Conservation (phyloP, 1,140 invertebrate genomes). For the Lamellibrachia luymesi region DNA sequence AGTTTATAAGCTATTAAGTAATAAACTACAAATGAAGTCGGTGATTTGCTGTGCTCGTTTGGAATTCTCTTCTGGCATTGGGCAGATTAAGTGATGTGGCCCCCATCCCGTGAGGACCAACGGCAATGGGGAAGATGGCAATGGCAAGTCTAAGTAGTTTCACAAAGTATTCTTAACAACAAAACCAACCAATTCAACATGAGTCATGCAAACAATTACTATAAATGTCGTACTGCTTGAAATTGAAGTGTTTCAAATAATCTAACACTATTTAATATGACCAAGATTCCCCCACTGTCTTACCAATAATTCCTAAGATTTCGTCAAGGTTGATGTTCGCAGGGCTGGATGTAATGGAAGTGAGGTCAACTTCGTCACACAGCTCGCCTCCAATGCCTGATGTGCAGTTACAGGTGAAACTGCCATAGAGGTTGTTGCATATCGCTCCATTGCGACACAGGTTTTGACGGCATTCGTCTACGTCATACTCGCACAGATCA, state of each 20-base stretch:
- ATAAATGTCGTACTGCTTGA: neutral
- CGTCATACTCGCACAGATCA: constrained; percentile 41
- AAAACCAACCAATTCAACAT: neutral
- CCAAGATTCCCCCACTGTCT: constrained; percentile 10
- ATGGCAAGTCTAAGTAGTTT: too few relatives aligned
- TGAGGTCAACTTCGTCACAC: constrained; percentile 46
- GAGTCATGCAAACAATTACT: neutral
- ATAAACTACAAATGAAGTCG: too few relatives aligned
- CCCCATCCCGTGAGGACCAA: too few relatives aligned
- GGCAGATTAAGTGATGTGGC: too few relatives aligned
- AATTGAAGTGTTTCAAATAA: neutral
- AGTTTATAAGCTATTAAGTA: too few relatives aligned
- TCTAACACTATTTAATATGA: neutral
- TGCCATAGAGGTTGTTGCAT: constrained; percentile 60
- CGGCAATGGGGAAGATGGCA: too few relatives aligned
- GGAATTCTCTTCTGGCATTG: too few relatives aligned
- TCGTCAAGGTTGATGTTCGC: constrained; percentile 41
- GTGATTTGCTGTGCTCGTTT: too few relatives aligned
- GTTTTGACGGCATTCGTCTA: constrained; percentile 38
- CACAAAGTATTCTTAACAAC: neutral
- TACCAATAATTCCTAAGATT: constrained; percentile 46
- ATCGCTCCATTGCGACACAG: constrained; percentile 59
- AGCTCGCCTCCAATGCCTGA: constrained; percentile 34
- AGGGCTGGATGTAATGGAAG: constrained; percentile 65
- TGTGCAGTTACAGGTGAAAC: constrained; percentile 53